These are phyloP conservation scores for Amiota minor DNA, from an alignment of 2,888 invertebrate genomes.

Conservation along the genomic window DNA sequence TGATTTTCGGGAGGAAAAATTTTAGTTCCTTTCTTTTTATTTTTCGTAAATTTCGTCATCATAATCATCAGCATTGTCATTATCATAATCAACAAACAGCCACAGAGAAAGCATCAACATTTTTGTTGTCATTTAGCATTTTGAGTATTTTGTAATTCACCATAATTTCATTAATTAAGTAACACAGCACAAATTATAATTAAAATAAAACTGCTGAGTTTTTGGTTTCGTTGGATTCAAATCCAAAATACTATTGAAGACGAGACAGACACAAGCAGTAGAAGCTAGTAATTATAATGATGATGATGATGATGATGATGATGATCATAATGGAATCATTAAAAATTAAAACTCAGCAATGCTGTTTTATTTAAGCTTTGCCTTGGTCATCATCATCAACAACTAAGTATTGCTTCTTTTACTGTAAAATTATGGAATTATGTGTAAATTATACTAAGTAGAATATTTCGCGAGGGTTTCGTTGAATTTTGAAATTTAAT, in stretches of 20 bases:
- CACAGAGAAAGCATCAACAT: not conserved
- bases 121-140: not conserved
- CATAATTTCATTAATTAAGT: conserved; percentile 20
- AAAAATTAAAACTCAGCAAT: conserved; percentile 1
- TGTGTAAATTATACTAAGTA: too few species aligned
- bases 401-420: too few species aligned
- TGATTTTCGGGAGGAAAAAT: too few species aligned
- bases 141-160: conserved; percentile 19
- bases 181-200: conserved; percentile 17
- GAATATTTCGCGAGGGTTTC: too few species aligned
- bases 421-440: too few species aligned
- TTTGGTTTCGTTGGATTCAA: not conserved
- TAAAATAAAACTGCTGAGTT: conserved; percentile 18
- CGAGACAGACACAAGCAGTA: too few species aligned
- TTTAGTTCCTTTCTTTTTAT: too few species aligned
- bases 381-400: too few species aligned
- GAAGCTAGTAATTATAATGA: not conserved
- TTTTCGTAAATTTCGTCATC: not conserved
- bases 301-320: not conserved
- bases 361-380: not conserved
- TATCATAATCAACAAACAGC: conserved; percentile 4
- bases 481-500: too few species aligned
- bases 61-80: not conserved
- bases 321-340: not conserved
- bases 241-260: not conserved